Percentiles rank a stretch among this genome's conserved stretches.
These are phyloP conservation scores for Vireo altiloquus DNA, from an alignment of 2,113 vertebrate genomes.

Conservation along the genomic window DNA sequence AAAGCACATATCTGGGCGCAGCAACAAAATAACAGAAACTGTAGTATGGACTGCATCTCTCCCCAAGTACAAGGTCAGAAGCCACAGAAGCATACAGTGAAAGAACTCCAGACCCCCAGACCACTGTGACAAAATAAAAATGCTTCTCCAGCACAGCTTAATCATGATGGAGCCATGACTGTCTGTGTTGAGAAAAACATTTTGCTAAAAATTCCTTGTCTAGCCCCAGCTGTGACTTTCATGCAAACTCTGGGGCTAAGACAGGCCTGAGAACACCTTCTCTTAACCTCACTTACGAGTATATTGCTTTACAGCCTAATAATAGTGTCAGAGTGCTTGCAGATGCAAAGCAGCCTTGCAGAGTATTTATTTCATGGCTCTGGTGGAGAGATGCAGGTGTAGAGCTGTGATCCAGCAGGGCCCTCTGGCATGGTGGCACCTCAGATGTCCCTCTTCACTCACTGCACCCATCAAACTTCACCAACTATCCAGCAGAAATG, in stretches of 20 bases:
- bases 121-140: not conserved
- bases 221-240: not conserved
- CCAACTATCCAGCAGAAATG: not conserved
- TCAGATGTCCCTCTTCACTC: not conserved
- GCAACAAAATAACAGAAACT: not conserved
- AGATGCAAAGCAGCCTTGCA: not conserved
- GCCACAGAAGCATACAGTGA: not conserved
- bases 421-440: not conserved
- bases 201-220: not conserved
- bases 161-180: not conserved
- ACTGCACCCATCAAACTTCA: not conserved
- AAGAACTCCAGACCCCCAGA: not conserved
- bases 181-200: not conserved
- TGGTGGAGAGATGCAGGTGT: not conserved
- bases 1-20: not conserved
- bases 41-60: not conserved
- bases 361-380: not conserved
- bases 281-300: not conserved
- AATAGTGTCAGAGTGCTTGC: not conserved
- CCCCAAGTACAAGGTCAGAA: not conserved
- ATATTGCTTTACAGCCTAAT: not conserved
- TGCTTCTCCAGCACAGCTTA: not conserved
- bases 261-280: not conserved
- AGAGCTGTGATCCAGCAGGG: not conserved
- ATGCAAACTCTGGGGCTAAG: slow-evolving; percentile 20